Percentiles rank a stretch among this genome's conserved stretches.
Conservation (phyloP, 2,797 vertebrate species). For the Semaprochilodus insignis region DNA sequence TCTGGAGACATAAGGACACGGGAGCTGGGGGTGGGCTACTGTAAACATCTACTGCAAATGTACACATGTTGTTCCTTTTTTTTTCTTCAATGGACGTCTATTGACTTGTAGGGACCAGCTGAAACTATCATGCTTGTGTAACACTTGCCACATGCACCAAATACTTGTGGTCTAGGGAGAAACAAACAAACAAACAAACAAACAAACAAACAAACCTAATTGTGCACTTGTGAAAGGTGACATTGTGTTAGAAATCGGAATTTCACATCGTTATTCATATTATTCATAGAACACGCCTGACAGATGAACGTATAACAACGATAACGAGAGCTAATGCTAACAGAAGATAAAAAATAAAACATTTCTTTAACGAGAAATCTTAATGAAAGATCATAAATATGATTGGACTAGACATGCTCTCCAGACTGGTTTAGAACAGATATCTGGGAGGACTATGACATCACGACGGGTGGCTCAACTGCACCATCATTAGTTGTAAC, state of each 20-base stretch:
- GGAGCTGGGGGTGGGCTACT: neutral
- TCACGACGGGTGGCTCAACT: neutral
- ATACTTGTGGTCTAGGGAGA: conserved; percentile 66
- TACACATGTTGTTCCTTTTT: conserved; percentile 57
- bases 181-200: conserved; percentile 58
- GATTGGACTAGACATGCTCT: conserved; percentile 25
- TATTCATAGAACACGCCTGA: conserved; percentile 69
- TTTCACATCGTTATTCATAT: conserved; percentile 70
- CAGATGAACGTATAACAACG: conserved; percentile 59
- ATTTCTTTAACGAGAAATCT: conserved; percentile 64
- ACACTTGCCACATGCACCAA: conserved; percentile 74
- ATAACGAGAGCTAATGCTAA: conserved; percentile 65
- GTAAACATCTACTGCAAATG: conserved; percentile 60
- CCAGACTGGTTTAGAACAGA: neutral
- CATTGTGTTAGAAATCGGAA: conserved; percentile 61
- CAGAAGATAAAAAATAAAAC: conserved; percentile 66
- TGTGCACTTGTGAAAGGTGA: conserved; percentile 72
- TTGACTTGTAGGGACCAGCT: conserved; percentile 64
- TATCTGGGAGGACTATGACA: conserved; percentile 21
- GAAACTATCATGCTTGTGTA: conserved; percentile 76
- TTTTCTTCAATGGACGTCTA: conserved; percentile 59
- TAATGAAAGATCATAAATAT: conserved; percentile 23
- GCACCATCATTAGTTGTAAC: neutral
- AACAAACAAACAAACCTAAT: conserved; percentile 65
- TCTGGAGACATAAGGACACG: conserved; percentile 24